Base-by-base conservation (phyloP, 2,797 vertebrate species). In the Chrysolophus pictus region DNA sequence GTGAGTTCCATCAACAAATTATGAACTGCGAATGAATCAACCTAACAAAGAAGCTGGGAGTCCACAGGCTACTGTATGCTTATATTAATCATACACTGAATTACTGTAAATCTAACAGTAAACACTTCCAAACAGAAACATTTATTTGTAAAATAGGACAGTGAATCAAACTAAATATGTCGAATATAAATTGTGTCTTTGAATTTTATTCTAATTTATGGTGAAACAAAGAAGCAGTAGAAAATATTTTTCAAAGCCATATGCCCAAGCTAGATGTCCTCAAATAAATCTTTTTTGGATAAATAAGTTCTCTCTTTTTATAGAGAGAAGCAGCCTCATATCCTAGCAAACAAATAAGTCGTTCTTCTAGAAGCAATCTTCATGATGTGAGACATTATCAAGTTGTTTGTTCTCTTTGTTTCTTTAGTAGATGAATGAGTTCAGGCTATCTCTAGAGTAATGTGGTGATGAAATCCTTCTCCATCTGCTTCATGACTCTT, bases 381-480 rank as follows among this genome's bases (percentile, higher is more conserved):
- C 59, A 80, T 59, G 79, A 59, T 85, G 44, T 62, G 69, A 87
- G 51, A 42, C 51, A 82, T 87, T 93, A 90, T 69, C 62, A 14
- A 62, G 62, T 84, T 83, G 33, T 93, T 87, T 11, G 14, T 79
- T 92, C 53, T 51, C 44, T 90, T 86, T 80, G 22, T 74, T 93
- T 93, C 81, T 76, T 84, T 83, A 75, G 78, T 72, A 91, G 80
- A 87, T 88, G 47, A 93, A 82, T 90, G 65, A 74, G 55, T 65
- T 86, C 60, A 56, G 75, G 16, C 79, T 88, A 68, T 74, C 72
- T 89, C 78, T 65, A 39, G 71, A 86, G 87, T n/a, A 94, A 72
- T 7, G 39, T 3, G 4, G 39, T 84, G 84, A 83, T 87, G 56
- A 95, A 87, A 94, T 79, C 59, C 82, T 76, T 26, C n/a, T 51